A percentile compares a stretch with the other conserved stretches of the same genome.
These are phyloP conservation scores for Paracentrotus lividus DNA, from an alignment of 53 echinoderm and acorn worm species.

Conservation along the genomic window DNA sequence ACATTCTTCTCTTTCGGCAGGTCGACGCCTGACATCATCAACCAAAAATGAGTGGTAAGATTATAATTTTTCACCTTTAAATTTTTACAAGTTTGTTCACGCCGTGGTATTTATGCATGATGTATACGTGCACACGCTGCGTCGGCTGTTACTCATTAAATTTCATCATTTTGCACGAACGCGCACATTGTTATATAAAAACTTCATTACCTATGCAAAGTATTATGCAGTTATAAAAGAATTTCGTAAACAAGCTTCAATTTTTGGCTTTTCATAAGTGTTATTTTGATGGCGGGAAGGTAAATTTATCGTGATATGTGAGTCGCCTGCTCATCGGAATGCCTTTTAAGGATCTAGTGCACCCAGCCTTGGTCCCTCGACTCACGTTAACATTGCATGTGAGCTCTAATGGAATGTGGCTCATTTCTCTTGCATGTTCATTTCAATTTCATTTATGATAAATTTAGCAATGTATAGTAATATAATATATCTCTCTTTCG, in stretches of 20 bases:
- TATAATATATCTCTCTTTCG: not conserved
- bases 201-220: not conserved
- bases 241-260: not conserved
- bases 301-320: not conserved
- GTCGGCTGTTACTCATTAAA: not conserved
- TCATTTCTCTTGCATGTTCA: not conserved
- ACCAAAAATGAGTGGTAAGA: slow-evolving; percentile 74
- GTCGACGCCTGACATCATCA: slow-evolving; percentile 42
- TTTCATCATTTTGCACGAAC: not conserved
- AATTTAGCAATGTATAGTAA: too few species aligned
- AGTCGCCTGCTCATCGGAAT: slow-evolving; percentile 28
- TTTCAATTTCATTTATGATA: not conserved
- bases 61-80: not conserved
- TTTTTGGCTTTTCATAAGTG: not conserved
- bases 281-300: slow-evolving; percentile 2
- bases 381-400: slow-evolving; percentile 41
- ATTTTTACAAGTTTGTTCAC: not conserved
- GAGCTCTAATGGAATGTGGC: slow-evolving; percentile 31
- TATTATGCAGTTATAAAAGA: not conserved
- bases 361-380: not conserved
- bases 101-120: not conserved
- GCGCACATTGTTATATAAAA: not conserved
- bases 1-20: slow-evolving; percentile 66
- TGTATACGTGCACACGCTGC: not conserved
- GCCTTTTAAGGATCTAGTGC: slow-evolving; percentile 55